Evolutionary conservation across 2,888 invertebrate genomes (phyloP), one percentile per base, ranked within the genome.

Genomic region (Abrostola triplasia): DNA sequence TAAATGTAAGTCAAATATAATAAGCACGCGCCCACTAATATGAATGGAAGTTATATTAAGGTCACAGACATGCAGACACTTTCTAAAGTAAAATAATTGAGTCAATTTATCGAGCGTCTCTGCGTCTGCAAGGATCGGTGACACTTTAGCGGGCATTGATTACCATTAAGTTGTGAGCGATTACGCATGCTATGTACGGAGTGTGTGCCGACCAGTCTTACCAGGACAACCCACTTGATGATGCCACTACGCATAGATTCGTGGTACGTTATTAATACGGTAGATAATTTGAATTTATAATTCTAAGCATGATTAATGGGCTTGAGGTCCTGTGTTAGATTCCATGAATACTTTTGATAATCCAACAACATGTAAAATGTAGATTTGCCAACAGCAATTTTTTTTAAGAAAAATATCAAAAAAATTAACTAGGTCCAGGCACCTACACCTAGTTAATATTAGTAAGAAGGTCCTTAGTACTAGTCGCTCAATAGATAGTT

Each of bases 41-140:
- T 85, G 84, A 90, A 90, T 90, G 88, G 83, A 82, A 75, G 83
- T 88, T 89, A 88, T 82, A 90, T 89, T 90, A 87, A 83, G 83
- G 79, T 80, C 82, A 77, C 88, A 90, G 89, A 90, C 89, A 78
- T 73, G 64, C 82, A 80, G 77, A 81, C 83, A 80, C 73, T 85
- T 82, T 83, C 76, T 82, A 83, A 84, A 84, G 84, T 85, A 80
- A 84, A 83, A 87, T 87, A 90, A 92, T 91, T 90, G 91, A 87
- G 81, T 88, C 89, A 88, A 90, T 90, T 89, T 85, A 86, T 88
- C 76, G 82, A 83, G 84, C 78, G 84, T 82, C 83, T 82, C 76
- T 68, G 70, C 80, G 83, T 84, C 86, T 90, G 85, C 84, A 88
- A 87, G 85, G 86, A 84, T 79, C 84, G 84, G 82, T 84, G 88